Evolutionary conservation across 1,140 invertebrate species (phyloP).

Genomic region (Belonocnema kinseyi): DNA sequence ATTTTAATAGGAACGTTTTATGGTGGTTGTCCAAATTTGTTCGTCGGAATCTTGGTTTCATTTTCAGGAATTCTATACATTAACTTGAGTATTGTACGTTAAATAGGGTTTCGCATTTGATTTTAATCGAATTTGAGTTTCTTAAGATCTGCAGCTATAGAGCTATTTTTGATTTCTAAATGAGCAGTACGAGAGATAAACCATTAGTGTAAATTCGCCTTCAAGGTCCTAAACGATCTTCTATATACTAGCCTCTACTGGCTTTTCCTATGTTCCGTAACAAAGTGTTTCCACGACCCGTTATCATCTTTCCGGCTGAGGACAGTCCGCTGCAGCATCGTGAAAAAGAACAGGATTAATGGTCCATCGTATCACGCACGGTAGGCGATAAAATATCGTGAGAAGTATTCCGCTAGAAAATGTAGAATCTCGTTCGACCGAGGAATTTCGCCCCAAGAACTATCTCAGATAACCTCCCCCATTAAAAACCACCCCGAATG

Average conservation of each 20-base stretch:
- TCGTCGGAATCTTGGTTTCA: too few relatives aligned
- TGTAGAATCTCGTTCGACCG: slow-evolving; percentile 45
- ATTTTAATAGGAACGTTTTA: too few relatives aligned
- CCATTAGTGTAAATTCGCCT: too few relatives aligned
- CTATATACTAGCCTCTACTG: neutral
- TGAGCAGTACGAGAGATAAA: too few relatives aligned
- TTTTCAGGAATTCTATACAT: too few relatives aligned
- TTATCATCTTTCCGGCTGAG: slow-evolving; percentile 62
- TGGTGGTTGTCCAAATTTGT: too few relatives aligned
- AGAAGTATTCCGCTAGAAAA: slow-evolving; percentile 46
- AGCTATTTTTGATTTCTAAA: too few relatives aligned
- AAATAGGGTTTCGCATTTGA: too few relatives aligned
- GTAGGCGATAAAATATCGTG: slow-evolving; percentile 61
- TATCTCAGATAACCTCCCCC: slow-evolving; percentile 58
- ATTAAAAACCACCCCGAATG: slow-evolving; percentile 44
- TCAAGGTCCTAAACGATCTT: neutral
- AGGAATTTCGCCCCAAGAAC: slow-evolving; percentile 33
- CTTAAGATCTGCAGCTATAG: too few relatives aligned
- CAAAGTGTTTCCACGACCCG: slow-evolving; percentile 58
- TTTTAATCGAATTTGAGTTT: too few relatives aligned
- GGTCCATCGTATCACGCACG: slow-evolving; percentile 62
- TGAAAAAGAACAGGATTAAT: slow-evolving; percentile 62
- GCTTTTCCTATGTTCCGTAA: slow-evolving; percentile 38
- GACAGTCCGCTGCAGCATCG: slow-evolving; percentile 46
- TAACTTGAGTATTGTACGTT: too few relatives aligned